A percentile compares a stretch with the other conserved stretches of the same genome.
phyloP scores from a whole-genome alignment of 2,113 vertebrate species.

The Pseudolaguvia tuberculata region DNA sequence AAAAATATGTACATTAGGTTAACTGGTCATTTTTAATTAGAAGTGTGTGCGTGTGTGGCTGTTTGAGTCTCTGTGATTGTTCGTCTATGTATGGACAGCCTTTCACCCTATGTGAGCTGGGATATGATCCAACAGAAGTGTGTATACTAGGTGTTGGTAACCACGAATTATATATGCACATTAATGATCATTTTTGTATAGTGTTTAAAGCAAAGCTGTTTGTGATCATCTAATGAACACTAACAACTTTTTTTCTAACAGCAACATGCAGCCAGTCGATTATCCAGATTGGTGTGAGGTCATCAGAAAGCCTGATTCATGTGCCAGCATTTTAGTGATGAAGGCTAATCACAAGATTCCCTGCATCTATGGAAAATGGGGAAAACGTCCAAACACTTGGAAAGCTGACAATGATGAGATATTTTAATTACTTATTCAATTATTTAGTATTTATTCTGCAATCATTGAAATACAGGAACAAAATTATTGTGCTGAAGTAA shows the following conservation, averaged over 20 bases:
- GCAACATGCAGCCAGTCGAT: slow-evolving; percentile 63
- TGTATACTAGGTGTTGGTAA: too few species aligned
- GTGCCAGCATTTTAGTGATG: slow-evolving; percentile 66
- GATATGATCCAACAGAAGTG: too few species aligned
- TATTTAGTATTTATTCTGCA: not conserved
- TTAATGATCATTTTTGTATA: too few species aligned
- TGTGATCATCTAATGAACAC: not conserved
- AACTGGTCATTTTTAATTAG: too few species aligned
- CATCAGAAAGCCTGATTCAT: slow-evolving; percentile 67
- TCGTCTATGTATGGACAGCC: too few species aligned
- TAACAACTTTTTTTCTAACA: slow-evolving; percentile 33
- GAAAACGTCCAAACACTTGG: slow-evolving; percentile 57
- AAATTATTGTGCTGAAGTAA: not conserved
- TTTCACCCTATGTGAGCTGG: too few species aligned
- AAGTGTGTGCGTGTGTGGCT: too few species aligned
- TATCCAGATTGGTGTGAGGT: slow-evolving; percentile 74
- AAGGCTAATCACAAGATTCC: slow-evolving; percentile 68
- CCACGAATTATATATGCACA: too few species aligned
- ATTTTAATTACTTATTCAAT: slow-evolving; percentile 52
- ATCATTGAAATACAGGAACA: not conserved
- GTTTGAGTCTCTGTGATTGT: too few species aligned
- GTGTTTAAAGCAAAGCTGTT: not conserved
- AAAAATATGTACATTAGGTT: too few species aligned
- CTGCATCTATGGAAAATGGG: slow-evolving; percentile 63
- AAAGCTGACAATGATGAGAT: slow-evolving; percentile 64